phyloP scores from a whole-genome alignment of 1,140 invertebrate species.

The Ceratoteleas bidentatus region DNA sequence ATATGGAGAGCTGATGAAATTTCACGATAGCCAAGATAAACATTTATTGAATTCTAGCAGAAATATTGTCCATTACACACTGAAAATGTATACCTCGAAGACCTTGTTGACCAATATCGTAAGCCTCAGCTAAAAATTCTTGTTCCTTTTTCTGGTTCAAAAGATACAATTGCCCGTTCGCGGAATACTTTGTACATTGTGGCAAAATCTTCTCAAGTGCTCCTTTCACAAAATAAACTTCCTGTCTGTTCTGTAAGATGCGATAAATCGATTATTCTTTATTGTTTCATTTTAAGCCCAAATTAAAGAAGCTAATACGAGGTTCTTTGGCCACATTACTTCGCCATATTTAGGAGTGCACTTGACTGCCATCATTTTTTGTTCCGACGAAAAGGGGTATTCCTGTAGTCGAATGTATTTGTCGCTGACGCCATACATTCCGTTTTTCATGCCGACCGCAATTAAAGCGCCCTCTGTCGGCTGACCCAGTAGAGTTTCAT shows the following conservation, averaged over 20 bases:
- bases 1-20: too few species aligned
- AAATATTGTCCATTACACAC: too few species aligned
- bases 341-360: conserved; percentile 90
- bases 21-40: too few species aligned
- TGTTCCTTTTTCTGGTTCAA: conserved; percentile 91
- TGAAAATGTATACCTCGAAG: too few species aligned
- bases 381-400: conserved; percentile 97
- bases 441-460: conserved; percentile 94
- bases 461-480: conserved; percentile 99
- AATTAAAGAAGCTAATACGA: too few species aligned
- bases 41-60: too few species aligned
- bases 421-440: conserved; percentile 90
- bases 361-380: conserved; percentile 99
- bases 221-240: conserved; percentile 97
- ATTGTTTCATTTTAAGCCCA: too few species aligned
- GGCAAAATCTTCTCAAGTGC: conserved; percentile 94
- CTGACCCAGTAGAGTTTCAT: conserved; percentile 93
- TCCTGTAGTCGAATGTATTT: conserved; percentile 95
- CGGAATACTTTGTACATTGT: conserved; percentile 92
- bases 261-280: neutral
- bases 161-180: conserved; percentile 86
- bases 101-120: conserved; percentile 85
- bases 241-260: conserved; percentile 83
- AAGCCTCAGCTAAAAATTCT: conserved; percentile 89
- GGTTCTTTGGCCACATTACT: conserved; percentile 75